Conservation (phyloP, 2,888 invertebrate species). For the Tanaodytes sp. region DNA sequence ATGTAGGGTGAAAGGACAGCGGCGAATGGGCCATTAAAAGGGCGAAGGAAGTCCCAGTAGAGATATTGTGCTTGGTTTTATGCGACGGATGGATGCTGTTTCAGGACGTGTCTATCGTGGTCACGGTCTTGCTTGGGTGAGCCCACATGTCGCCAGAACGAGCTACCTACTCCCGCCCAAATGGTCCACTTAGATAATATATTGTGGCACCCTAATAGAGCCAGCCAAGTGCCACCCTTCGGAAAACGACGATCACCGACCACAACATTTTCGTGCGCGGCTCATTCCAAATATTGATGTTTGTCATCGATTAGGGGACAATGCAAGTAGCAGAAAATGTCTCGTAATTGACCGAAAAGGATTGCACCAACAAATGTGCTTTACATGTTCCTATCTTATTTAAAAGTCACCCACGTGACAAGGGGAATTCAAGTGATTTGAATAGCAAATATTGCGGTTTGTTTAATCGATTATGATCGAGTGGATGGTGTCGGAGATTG, state of each 20-base stretch:
- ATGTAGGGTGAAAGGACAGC: constrained; percentile 59
- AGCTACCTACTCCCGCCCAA: constrained; percentile 64
- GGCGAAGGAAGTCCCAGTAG: constrained; percentile 70
- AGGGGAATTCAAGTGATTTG: not conserved
- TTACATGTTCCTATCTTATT: constrained; percentile 41
- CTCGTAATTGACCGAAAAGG: constrained; percentile 50
- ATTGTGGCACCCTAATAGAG: constrained; percentile 65
- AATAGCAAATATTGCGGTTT: no score
- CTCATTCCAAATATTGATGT: constrained; percentile 52
- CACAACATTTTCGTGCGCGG: constrained; percentile 57
- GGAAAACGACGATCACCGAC: constrained; percentile 60
- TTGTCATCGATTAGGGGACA: constrained; percentile 53
- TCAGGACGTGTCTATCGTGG: constrained; percentile 60
- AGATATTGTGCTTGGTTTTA: constrained; percentile 68
- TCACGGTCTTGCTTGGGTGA: constrained; percentile 70
- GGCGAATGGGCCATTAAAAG: constrained; percentile 68
- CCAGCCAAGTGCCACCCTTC: constrained; percentile 66
- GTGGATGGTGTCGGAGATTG: no score
- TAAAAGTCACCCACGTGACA: constrained; percentile 31
- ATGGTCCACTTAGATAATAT: constrained; percentile 64
- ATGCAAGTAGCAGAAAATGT: constrained; percentile 54
- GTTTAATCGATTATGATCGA: not conserved
- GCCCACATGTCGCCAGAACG: constrained; percentile 69
- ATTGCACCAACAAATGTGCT: constrained; percentile 39
- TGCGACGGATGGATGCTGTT: constrained; percentile 59